Base-by-base conservation (phyloP, 2,797 vertebrate species). In the Hoplostethus mediterraneus region DNA sequence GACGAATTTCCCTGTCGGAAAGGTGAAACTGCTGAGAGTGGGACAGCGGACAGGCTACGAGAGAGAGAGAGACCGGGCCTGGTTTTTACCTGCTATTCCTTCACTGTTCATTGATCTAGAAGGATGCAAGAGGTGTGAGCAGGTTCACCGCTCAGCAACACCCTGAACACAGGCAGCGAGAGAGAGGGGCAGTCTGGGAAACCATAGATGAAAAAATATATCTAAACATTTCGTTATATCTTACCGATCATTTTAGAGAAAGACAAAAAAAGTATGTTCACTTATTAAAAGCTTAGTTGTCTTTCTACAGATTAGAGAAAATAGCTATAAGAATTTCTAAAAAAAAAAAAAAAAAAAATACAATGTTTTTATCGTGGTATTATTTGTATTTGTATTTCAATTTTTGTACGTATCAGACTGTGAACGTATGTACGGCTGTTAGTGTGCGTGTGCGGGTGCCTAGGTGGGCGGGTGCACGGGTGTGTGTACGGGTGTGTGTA, bases 351-450 rank as follows among this genome's bases (percentile, higher is more conserved):
- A 69, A 75, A 75, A 70, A 71, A 76, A 73, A 56, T 53, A 86
- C 88, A 85, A 86, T 82, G 91, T 93, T 94, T 94, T 91, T 94
- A 94, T 93, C 31, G 91, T 94, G 90, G 83, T 92, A 79, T 92
- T 86, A 91, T 92, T 93, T 92, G 92, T 91, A 91, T 91, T 92
- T 91, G 86, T 91, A 92, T 87, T 89, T 88, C 80, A 84, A 89
- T 92, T 94, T 92, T 93, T 92, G 90, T 93, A 92, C 79, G 86
- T 90, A 90, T 91, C 81, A 85, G 89, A 91, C 89, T 89, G 88
- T 90, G 90, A 88, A 89, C 77, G 71, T 84, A 67, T 85, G 85
- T 82, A 48, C 17, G 80, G 72, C 73, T 81, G 80, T 82, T 40
- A 8, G 82, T 71, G 61, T 54, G 56, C 36, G 76, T 7, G 45